Base-by-base conservation (phyloP, 2,797 vertebrate species). In the Enteromius unitaeniatus region DNA sequence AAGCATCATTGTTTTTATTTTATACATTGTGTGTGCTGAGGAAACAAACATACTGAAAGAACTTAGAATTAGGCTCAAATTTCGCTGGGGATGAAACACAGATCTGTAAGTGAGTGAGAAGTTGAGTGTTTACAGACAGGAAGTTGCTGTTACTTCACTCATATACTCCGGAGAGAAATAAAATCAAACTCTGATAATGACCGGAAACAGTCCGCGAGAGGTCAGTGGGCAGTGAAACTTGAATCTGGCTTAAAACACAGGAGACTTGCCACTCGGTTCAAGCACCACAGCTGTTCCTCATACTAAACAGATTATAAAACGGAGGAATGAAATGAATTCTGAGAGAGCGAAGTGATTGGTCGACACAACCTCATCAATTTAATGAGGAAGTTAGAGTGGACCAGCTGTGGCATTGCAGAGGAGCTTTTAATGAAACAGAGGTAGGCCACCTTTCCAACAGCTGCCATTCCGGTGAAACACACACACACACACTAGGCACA, bases 301-400 rank as follows among this genome's bases (percentile, higher is more conserved):
- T 76, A 72, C 72, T 82, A 67, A 82, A 82, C 72, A 85, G 84
- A 69, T 81, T 77, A 85, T 53, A 76, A 76, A 85, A 37, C 9
- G 9, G 23, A 76, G 84, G 64, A 78, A 78, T 60, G 14, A 68
- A 83, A 58, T 77, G 91, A 91, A 81, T 51, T 78, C 86, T 82
- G 87, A 87, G 84, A 87, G 90, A 87, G 88, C 85, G 79, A 89
- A 88, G 91, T 88, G 91, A 86, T 87, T 88, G 73, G 81, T 83
- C 72, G 23, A 2, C 81, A 77, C 23, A 76, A 92, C 90, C 88
- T 87, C 89, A 91, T 92, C 90, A 91, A 87, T 92, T 89, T 93
- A 92, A 93, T 91, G 91, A 92, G 91, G 89, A 83, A 23, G 87
- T 89, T 89, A 65, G 89, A 92, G 89, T 89, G 89, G 91, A 92